Base-by-base conservation (phyloP, 2,797 vertebrate species). In the Pangasius krempfi region DNA sequence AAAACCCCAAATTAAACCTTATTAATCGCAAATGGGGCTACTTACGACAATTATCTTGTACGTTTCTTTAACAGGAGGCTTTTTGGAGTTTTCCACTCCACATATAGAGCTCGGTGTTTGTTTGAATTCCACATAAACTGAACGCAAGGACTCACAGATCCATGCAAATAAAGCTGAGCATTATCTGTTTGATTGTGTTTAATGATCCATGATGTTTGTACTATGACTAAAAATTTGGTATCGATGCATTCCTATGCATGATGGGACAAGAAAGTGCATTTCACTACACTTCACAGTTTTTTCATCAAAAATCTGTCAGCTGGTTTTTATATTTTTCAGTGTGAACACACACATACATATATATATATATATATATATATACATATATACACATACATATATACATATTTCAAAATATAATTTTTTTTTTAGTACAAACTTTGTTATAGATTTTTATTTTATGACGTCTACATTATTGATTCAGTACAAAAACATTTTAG, bases 41-140 rank as follows among this genome's bases (percentile, higher is more conserved):
- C 47, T 79, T 87, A 73, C 37, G 37, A 62, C 83, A 60, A 60
- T 87, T 87, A 83, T 68, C 87, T 87, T 64, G 72, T 78, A 62
- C 54, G 27, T 44, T 25, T 73, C n/a, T 81, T 81, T 62, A 89
- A 40, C 64, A 56, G 58, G 88, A 64, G 54, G 37, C 83, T 80
- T 76, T 52, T 9, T 70, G 44, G 30, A 44, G 60, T 78, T 64
- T 30, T 50, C 44, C 33, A 18, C 10, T 37, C 37, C 44, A 52
- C 44, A 27, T 10, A 25, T 33, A 40, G 22, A 72, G n/a, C 52
- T 27, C 66, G 14, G 62, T 27, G 44, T 47, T 79, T 37, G 73
- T 50, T 68, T 87, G 44, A 66, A 78, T 54, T 70, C 18, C 30
- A n/a, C 7, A 14, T 25, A 6, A 70, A 33, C 30, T 14, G 54